Evolutionary conservation across 1,140 invertebrate species (phyloP), one percentile per base, ranked within the genome.

Genomic region (Heliconius nattereri): DNA sequence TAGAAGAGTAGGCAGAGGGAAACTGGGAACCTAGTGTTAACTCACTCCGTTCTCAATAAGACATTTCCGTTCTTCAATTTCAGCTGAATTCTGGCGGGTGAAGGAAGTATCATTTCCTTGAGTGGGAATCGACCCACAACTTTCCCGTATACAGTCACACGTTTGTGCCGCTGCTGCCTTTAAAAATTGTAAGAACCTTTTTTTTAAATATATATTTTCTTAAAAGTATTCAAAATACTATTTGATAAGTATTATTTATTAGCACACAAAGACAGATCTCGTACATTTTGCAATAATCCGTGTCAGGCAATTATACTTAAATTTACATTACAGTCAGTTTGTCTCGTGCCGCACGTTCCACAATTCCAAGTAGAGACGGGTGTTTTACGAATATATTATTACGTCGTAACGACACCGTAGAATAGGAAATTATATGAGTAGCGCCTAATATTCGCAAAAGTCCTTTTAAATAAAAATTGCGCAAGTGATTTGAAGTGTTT

Each of bases 251-350:
- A 13, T 3, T 26, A 60, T 60, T 60, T 60, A 60, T 23, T 60
- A 60, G n/a, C 57, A 60, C 57, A 26, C 57, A 60, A 60, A 11
- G 26, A 71, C 37, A 70, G 75, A 32, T 76, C 60, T 45, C 66
- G 35, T 76, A 60, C 13, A 49, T 76, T 76, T 76, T 76, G 75
- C 60, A 76, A 76, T 71, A 37, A 54, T 71, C 16, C 45, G 74
- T 66, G 37, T 76, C 9, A 45, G 45, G 20, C 37, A 49, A 45
- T 49, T 76, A 76, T 76, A 37, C 52, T 76, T 76, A 76, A 60
- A 76, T 76, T 76, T 76, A 26, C 37, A 76, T 76, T 76, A 76
- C 32, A 76, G 57, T 76, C 54, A 29, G 54, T 76, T 76, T 66
- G 74, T 76, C 74, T 76, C 74, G 74, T 76, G 74, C 32, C 35